A percentile compares a stretch with the other conserved stretches of the same genome.
These are phyloP conservation scores for Pygoscelis adeliae DNA, from an alignment of 2,113 vertebrate species.

Conservation along the genomic window DNA sequence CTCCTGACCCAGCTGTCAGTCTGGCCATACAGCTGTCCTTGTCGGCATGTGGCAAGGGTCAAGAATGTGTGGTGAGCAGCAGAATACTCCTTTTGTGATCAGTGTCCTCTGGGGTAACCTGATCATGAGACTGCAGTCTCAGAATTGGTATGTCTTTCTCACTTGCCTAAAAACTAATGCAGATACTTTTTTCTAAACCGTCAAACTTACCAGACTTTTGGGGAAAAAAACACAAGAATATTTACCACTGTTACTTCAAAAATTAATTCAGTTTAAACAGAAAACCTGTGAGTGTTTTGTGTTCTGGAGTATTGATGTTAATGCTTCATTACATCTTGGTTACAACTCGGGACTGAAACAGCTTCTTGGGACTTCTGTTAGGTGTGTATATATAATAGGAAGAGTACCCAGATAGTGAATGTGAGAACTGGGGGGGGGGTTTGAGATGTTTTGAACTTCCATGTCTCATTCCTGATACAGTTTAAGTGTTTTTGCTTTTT, in stretches of 20 bases:
- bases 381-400: fast-evolving
- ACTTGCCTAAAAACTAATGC: neutral
- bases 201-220: neutral
- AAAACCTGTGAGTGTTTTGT: neutral
- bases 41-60: neutral
- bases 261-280: neutral
- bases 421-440: neutral
- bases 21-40: neutral
- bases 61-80: neutral
- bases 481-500: neutral
- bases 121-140: neutral
- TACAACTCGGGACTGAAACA: neutral
- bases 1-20: neutral
- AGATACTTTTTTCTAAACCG: neutral
- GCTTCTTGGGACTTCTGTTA: neutral
- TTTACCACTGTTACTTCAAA: neutral
- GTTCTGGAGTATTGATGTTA: neutral
- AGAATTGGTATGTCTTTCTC: neutral
- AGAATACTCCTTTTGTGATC: neutral
- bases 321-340: neutral
- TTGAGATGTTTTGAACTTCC: neutral
- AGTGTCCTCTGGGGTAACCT: neutral
- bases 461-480: neutral
- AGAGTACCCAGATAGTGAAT: neutral
- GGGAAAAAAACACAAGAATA: neutral